A percentile compares a stretch with the other conserved stretches of the same genome.
Evolutionary conservation across 2,113 vertebrate species (phyloP).

Genomic region (Ploceus nigricollis): DNA sequence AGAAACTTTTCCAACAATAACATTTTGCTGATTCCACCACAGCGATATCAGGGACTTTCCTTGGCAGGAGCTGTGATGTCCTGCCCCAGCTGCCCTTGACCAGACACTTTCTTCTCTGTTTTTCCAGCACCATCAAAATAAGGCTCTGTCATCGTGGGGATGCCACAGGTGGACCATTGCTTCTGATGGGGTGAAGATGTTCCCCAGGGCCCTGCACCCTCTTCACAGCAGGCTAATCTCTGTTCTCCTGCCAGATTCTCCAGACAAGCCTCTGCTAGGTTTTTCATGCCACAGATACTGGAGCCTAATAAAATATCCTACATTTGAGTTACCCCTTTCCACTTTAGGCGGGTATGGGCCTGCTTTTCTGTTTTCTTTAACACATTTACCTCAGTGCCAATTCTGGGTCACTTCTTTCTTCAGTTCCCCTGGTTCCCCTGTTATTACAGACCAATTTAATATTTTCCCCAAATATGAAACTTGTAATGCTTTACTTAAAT

Average conservation of each 20-base stretch:
- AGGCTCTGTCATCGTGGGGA: accelerated
- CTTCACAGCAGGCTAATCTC: not conserved
- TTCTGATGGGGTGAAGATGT: accelerated
- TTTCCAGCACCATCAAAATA: not conserved
- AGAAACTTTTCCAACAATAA: not conserved
- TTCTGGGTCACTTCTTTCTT: not conserved
- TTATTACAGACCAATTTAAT: not conserved
- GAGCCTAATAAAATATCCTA: not conserved
- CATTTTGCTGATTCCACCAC: not conserved
- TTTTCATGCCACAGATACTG: not conserved
- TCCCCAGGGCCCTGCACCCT: not conserved
- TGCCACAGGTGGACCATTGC: no score
- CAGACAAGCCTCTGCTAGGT: not conserved
- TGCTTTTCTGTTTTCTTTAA: not conserved
- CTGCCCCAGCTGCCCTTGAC: not conserved
- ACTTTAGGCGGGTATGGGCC: not conserved
- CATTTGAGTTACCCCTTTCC: not conserved
- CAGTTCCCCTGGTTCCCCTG: not conserved
- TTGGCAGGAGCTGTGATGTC: not conserved
- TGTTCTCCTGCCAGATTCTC: not conserved
- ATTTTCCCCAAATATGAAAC: not conserved
- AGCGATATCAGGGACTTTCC: not conserved
- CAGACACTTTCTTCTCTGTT: not conserved
- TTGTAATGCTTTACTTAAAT: not conserved
- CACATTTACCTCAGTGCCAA: not conserved